Percentiles rank a stretch among this genome's conserved stretches.
Evolutionary conservation across 1,140 invertebrate species (phyloP).

Genomic region (Cotesia chilonis): DNA sequence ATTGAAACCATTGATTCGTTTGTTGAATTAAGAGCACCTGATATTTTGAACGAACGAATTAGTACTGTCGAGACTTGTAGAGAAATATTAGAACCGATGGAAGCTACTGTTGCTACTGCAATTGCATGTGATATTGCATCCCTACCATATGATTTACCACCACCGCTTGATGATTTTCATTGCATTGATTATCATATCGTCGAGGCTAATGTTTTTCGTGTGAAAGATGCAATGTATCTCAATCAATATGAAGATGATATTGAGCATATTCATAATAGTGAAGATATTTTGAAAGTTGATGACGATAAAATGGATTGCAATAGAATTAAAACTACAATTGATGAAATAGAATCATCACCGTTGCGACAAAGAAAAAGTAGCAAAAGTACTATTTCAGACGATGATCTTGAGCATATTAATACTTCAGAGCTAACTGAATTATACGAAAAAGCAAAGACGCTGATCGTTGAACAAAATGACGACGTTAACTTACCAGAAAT

Average conservation of each 20-base stretch:
- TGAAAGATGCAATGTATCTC: constrained; percentile 36
- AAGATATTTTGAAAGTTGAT: constrained; percentile 38
- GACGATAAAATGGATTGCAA: constrained; percentile 20
- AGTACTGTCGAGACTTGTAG: background rate
- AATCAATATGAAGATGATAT: constrained; percentile 58
- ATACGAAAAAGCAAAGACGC: constrained; percentile 16
- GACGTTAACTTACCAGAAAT: constrained; percentile 9
- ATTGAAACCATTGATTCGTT: constrained; percentile 30
- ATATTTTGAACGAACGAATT: constrained; percentile 3
- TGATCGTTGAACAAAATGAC: constrained; percentile 12
- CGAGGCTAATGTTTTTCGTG: constrained; percentile 36
- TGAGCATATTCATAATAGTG: constrained; percentile 53
- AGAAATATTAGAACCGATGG: constrained; percentile 31
- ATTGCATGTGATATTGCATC: constrained; percentile 25
- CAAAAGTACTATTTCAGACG: constrained; percentile 59
- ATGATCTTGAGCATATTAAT: constrained; percentile 60
- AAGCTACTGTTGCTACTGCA: constrained; percentile 24
- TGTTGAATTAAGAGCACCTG: constrained; percentile 34
- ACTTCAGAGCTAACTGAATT: constrained; percentile 47
- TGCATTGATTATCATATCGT: constrained; percentile 54
- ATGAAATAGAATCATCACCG: constrained; percentile 35
- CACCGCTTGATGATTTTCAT: constrained; percentile 46
- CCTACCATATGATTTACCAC: constrained; percentile 33
- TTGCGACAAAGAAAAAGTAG: constrained; percentile 49
- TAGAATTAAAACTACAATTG: background rate